Conservation (phyloP, 1,140 invertebrate species). For the Heliconius melpomene region DNA sequence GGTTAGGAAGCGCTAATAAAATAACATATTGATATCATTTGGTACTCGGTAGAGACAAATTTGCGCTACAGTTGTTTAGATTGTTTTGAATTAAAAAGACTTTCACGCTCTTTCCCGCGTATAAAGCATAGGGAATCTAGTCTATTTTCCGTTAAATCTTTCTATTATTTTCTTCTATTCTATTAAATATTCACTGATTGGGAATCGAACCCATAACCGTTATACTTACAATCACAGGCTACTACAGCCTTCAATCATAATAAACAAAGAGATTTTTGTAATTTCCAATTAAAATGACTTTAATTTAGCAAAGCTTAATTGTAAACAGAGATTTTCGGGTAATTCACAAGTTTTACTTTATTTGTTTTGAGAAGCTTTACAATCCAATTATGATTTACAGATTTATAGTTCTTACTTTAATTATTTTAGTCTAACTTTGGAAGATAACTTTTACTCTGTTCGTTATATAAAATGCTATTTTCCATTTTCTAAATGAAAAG, state of each 20-base stretch:
- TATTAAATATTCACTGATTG: no score
- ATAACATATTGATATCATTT: constrained; percentile 17
- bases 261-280: not conserved
- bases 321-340: not conserved
- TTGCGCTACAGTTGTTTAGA: not conserved
- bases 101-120: no score
- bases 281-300: constrained; percentile 1
- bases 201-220: no score
- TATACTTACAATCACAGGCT: no score
- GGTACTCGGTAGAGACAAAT: not conserved
- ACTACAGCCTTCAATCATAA: not conserved
- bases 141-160: no score
- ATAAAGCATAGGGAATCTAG: no score
- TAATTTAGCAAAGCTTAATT: constrained; percentile 3
- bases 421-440: not conserved
- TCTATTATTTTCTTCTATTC: no score
- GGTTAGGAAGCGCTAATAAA: constrained; percentile 7
- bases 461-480: not conserved
- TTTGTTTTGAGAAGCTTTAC: not conserved
- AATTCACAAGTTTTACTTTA: not conserved
- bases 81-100: not conserved
- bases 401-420: not conserved
- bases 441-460: not conserved
- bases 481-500: no score
- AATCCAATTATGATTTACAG: constrained; percentile 1